Evolutionary conservation across 2,113 vertebrate species (phyloP).

Genomic region (Tachycineta bicolor): DNA sequence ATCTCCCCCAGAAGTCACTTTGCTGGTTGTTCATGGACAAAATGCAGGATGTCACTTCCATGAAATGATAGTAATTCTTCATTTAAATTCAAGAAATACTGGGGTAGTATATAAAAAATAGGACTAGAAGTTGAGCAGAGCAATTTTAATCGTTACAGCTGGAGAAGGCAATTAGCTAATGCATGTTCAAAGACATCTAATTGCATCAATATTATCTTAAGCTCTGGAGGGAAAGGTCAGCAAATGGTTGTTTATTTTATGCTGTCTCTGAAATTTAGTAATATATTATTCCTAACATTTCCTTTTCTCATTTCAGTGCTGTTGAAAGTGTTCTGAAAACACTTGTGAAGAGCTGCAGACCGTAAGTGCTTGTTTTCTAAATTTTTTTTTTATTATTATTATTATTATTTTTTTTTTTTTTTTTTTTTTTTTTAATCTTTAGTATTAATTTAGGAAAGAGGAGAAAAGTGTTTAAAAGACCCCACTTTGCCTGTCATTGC

Average conservation of each 20-base stretch:
- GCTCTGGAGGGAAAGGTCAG: slow-evolving; percentile 1
- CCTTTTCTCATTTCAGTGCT: slow-evolving; percentile 78
- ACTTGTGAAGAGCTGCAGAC: slow-evolving; percentile 94
- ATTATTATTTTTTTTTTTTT: no score
- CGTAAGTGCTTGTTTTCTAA: slow-evolving; percentile 81
- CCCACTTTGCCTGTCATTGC: background rate
- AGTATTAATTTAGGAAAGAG: background rate
- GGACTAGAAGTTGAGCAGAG: background rate
- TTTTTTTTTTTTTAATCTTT: background rate
- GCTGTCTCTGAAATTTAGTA: background rate
- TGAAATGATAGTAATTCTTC: background rate
- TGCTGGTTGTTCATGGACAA: background rate
- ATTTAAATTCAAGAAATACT: background rate
- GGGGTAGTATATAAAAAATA: background rate
- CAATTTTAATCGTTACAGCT: background rate
- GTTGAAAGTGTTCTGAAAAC: slow-evolving; percentile 95
- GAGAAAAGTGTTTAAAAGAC: background rate
- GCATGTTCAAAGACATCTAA: slow-evolving; percentile 72
- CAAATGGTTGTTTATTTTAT: slow-evolving; percentile 23
- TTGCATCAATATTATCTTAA: slow-evolving; percentile 56
- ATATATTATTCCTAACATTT: background rate
- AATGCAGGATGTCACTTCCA: background rate
- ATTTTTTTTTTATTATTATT: background rate
- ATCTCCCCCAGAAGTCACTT: background rate
- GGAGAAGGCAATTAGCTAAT: slow-evolving; percentile 63